A percentile compares a stretch with the other conserved stretches of the same genome.
phyloP scores from a whole-genome alignment of 2,888 invertebrate genomes.

The Lagria hirta region DNA sequence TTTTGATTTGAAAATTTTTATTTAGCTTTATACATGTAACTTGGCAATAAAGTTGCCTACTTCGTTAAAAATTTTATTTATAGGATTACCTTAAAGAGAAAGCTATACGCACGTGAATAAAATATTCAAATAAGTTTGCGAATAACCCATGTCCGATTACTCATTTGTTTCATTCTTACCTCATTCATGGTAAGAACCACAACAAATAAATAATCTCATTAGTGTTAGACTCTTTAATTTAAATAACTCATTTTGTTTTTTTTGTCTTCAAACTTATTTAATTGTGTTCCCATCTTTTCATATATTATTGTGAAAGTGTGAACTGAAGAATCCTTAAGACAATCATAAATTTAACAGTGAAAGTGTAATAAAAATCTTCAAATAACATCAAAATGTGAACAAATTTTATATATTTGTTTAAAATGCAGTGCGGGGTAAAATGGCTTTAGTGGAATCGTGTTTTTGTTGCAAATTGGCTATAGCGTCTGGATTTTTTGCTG shows the following conservation, averaged over 20 bases:
- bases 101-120: conserved; percentile 50
- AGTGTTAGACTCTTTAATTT: background rate
- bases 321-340: conserved; percentile 7
- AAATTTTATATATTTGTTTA: too few species aligned
- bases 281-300: background rate
- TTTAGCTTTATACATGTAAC: too few species aligned
- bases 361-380: conserved; percentile 16
- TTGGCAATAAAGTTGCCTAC: too few species aligned
- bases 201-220: background rate
- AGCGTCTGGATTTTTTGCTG: conserved; percentile 54
- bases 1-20: too few species aligned
- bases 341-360: conserved; percentile 12
- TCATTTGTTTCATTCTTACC: conserved; percentile 42
- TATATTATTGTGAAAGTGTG: conserved; percentile 16
- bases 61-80: too few species aligned
- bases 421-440: conserved; percentile 35
- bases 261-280: background rate
- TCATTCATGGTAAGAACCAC: conserved; percentile 33
- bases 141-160: conserved; percentile 42
- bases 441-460: conserved; percentile 54
- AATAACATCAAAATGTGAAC: conserved; percentile 9
- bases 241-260: conserved; percentile 1
- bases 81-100: conserved; percentile 44
- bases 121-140: conserved; percentile 49
- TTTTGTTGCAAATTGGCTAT: conserved; percentile 56